phyloP scores from a whole-genome alignment of 2,888 invertebrate species.

The Gymnosoma rotundatum region DNA sequence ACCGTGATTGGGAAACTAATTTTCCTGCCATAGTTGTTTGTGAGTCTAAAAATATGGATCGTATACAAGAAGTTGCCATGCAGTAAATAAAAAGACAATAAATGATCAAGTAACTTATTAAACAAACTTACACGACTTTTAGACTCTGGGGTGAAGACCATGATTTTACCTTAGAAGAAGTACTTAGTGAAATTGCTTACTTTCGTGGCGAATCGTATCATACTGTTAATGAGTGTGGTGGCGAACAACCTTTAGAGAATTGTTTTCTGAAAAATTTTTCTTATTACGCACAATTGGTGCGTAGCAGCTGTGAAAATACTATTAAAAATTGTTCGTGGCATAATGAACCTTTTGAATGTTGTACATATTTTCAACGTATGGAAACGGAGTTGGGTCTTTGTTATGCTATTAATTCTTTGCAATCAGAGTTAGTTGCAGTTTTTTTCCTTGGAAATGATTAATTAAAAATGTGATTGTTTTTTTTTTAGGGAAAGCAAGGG shows the following conservation, averaged over 20 bases:
- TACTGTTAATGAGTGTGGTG: conserved; percentile 85
- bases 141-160: conserved; percentile 86
- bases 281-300: conserved; percentile 84
- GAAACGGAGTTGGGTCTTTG: conserved; percentile 87
- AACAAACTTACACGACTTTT: neutral
- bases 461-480: neutral
- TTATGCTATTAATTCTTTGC: conserved; percentile 86
- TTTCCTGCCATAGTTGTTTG: conserved; percentile 89
- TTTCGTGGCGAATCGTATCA: conserved; percentile 87
- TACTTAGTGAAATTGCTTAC: conserved; percentile 87
- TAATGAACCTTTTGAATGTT: conserved; percentile 85
- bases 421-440: conserved; percentile 79
- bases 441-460: neutral
- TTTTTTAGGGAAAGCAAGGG: conserved; percentile 81
- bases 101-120: neutral
- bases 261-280: conserved; percentile 85
- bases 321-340: conserved; percentile 85
- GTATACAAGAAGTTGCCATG: conserved; percentile 86
- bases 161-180: conserved; percentile 87
- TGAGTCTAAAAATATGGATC: conserved; percentile 85
- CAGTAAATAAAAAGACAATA: conserved; percentile 82
- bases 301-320: conserved; percentile 84
- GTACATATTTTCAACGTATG: conserved; percentile 85
- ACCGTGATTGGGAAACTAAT: conserved; percentile 88
- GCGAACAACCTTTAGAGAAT: conserved; percentile 83